These are phyloP conservation scores for Pluvianellus socialis DNA, from an alignment of 2,113 vertebrate genomes.

Conservation along the genomic window DNA sequence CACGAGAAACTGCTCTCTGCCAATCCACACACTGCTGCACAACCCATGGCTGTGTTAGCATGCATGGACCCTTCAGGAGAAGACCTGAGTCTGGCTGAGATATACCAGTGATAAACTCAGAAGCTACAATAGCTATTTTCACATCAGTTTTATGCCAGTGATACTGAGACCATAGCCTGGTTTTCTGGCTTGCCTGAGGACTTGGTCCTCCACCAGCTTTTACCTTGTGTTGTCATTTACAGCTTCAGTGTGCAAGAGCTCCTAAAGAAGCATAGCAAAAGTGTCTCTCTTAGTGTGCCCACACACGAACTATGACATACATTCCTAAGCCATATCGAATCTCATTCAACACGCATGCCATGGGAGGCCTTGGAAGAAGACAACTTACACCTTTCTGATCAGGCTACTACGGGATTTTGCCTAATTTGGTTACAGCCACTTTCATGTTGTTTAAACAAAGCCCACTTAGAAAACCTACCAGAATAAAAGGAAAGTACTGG, in stretches of 20 bases:
- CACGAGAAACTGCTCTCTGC: background rate
- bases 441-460: background rate
- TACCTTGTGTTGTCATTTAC: background rate
- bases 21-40: background rate
- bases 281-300: background rate
- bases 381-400: background rate
- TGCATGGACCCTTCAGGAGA: background rate
- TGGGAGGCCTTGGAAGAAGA: background rate
- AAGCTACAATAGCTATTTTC: background rate
- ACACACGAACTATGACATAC: background rate
- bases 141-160: background rate
- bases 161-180: background rate
- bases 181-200: background rate
- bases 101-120: background rate
- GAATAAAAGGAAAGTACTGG: background rate
- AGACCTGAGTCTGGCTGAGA: background rate
- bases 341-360: background rate
- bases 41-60: background rate
- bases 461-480: background rate
- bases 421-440: background rate
- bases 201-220: background rate
- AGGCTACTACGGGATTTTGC: background rate
- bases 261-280: background rate
- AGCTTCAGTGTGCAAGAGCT: background rate
- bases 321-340: accelerated